phyloP scores from a whole-genome alignment of 1,140 invertebrate species.

The Stegodyphus dumicola region DNA sequence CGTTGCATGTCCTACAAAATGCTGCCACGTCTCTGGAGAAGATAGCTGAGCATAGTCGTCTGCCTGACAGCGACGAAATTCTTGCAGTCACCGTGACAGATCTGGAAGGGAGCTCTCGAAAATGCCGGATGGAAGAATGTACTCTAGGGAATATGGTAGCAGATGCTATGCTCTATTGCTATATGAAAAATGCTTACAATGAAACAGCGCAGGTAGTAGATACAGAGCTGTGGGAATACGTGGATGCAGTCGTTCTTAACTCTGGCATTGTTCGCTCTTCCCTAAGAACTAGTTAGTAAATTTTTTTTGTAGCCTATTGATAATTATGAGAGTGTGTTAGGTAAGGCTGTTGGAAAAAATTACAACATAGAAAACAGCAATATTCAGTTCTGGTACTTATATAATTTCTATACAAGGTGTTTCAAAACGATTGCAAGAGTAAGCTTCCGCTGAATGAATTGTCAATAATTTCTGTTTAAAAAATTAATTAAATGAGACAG shows the following conservation, averaged over 20 bases:
- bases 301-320: not conserved
- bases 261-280: not conserved
- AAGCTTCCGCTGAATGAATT: too few species aligned
- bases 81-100: not conserved
- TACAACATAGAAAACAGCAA: too few species aligned
- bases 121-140: slow-evolving; percentile 21
- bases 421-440: too few species aligned
- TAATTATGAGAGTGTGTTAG: too few species aligned
- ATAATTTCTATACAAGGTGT: too few species aligned
- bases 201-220: not conserved
- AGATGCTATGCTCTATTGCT: slow-evolving; percentile 21
- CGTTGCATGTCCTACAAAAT: not conserved
- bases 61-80: not conserved
- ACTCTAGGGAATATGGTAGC: slow-evolving; percentile 33
- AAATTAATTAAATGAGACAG: too few species aligned
- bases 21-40: not conserved
- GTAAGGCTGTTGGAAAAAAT: not conserved
- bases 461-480: too few species aligned
- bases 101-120: slow-evolving; percentile 6
- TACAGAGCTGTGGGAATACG: not conserved
- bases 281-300: too few species aligned
- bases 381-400: too few species aligned
- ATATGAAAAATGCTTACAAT: not conserved
- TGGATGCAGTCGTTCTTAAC: slow-evolving; percentile 29
- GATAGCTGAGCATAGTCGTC: not conserved